These are phyloP conservation scores for Syrrhaptes paradoxus DNA, from an alignment of 2,113 vertebrate species.

Conservation along the genomic window DNA sequence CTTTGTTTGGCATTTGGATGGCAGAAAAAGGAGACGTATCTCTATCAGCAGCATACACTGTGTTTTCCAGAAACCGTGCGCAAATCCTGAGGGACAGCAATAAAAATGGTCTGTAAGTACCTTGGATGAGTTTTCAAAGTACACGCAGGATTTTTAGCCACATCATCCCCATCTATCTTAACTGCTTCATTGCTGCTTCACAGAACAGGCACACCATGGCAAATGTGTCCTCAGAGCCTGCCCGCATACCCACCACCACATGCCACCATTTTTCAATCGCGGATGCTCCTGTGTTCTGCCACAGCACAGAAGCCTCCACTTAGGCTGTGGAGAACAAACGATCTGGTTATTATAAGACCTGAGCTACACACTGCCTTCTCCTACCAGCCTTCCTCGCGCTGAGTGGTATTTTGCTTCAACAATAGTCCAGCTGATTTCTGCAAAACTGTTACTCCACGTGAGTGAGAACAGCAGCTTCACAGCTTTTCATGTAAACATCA, in stretches of 20 bases:
- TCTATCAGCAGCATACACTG: background rate
- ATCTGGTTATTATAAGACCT: background rate
- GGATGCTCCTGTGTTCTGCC: background rate
- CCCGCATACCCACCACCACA: background rate
- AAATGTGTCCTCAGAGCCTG: background rate
- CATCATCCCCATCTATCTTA: background rate
- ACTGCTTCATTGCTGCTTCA: background rate
- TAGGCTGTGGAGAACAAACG: background rate
- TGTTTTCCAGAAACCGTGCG: background rate
- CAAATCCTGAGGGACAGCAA: background rate
- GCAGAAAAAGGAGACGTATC: slow-evolving; percentile 17
- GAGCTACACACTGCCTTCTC: background rate
- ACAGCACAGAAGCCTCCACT: background rate
- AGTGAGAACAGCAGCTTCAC: background rate
- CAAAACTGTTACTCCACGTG: background rate
- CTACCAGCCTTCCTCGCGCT: background rate
- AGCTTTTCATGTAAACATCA: background rate
- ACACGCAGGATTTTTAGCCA: background rate
- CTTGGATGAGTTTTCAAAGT: background rate
- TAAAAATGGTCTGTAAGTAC: background rate
- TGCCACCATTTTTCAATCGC: slow-evolving; percentile 4
- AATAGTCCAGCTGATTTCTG: background rate
- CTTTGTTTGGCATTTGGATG: slow-evolving; percentile 38
- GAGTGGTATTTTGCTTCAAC: background rate
- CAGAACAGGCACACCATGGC: background rate